These are phyloP conservation scores for Bolinopsis microptera DNA, from an alignment of 37 sponge, comb jelly and placozoan species.

Conservation along the genomic window DNA sequence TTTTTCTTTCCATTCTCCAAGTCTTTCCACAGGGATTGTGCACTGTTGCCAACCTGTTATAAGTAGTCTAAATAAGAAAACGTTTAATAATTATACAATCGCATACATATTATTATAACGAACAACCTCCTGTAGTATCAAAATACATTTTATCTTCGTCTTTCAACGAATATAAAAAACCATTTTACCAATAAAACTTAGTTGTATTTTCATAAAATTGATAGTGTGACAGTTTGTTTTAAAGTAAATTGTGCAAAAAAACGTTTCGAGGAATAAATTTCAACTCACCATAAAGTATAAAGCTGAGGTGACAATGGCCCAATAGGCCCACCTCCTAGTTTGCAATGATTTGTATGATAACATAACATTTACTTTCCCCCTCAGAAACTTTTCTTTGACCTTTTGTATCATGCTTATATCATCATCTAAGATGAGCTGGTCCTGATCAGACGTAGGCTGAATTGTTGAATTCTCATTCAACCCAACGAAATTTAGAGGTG, in stretches of 20 bases:
- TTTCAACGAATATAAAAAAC: no score
- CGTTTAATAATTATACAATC: background rate
- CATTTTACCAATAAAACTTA: no score
- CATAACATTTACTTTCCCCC: background rate
- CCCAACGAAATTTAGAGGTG: background rate
- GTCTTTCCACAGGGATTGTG: slow-evolving; percentile 58
- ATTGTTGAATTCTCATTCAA: background rate
- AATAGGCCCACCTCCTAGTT: slow-evolving; percentile 49
- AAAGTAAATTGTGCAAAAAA: no score
- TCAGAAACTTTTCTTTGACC: background rate
- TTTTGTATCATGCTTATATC: background rate
- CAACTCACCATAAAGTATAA: slow-evolving; percentile 53
- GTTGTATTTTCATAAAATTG: no score
- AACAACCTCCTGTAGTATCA: no score
- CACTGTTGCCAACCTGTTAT: slow-evolving; percentile 47
- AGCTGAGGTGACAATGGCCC: slow-evolving; percentile 6
- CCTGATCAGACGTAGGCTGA: background rate
- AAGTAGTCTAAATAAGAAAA: background rate
- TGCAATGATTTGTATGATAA: slow-evolving; percentile 17
- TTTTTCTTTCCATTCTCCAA: background rate
- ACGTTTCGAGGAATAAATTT: no score
- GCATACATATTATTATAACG: background rate
- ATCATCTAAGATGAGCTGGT: background rate
- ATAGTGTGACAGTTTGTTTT: no score
- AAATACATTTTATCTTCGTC: no score